Evolutionary conservation across 92 coral and sea anemone species (phyloP).

Genomic region (Pocillopora grandis): DNA sequence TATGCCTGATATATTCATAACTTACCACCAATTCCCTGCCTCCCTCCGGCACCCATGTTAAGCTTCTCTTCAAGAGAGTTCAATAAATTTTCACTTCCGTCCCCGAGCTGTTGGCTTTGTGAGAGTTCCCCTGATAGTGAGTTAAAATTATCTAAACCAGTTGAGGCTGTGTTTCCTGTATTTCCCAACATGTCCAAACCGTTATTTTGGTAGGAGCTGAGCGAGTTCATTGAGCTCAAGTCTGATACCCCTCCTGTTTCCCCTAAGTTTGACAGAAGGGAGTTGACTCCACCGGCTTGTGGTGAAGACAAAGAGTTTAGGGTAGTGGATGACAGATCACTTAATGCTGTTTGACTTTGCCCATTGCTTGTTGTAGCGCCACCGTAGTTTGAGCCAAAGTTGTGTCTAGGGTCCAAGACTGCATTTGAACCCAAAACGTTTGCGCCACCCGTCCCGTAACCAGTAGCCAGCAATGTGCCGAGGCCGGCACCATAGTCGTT

Average conservation of each 20-base stretch:
- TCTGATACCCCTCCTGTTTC: slow-evolving; percentile 29
- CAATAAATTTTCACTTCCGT: slow-evolving; percentile 7
- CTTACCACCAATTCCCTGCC: slow-evolving; percentile 33
- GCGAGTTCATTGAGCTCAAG: slow-evolving; percentile 27
- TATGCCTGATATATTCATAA: background rate
- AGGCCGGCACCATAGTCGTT: slow-evolving; percentile 28
- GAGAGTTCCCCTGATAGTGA: slow-evolving; percentile 22
- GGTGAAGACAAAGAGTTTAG: slow-evolving; percentile 28
- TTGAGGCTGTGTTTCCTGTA: background rate
- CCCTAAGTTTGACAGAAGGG: slow-evolving; percentile 25
- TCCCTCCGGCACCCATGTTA: slow-evolving; percentile 22
- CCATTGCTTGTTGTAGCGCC: slow-evolving; percentile 17
- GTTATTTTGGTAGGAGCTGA: slow-evolving; percentile 31
- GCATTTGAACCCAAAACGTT: slow-evolving; percentile 44
- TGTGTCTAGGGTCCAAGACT: slow-evolving; percentile 46
- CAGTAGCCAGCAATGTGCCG: slow-evolving; percentile 37
- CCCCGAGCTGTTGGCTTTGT: slow-evolving; percentile 25
- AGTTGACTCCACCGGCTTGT: slow-evolving; percentile 37
- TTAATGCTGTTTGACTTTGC: slow-evolving; percentile 15
- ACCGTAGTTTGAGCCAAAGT: slow-evolving; percentile 50
- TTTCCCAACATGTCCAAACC: slow-evolving; percentile 39
- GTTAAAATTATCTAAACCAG: slow-evolving; percentile 9
- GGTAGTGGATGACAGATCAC: slow-evolving; percentile 18
- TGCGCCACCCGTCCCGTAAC: slow-evolving; percentile 28
- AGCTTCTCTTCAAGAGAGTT: slow-evolving; percentile 32